Conservation (phyloP, 2,888 invertebrate species). For the Tipula lateralis region DNA sequence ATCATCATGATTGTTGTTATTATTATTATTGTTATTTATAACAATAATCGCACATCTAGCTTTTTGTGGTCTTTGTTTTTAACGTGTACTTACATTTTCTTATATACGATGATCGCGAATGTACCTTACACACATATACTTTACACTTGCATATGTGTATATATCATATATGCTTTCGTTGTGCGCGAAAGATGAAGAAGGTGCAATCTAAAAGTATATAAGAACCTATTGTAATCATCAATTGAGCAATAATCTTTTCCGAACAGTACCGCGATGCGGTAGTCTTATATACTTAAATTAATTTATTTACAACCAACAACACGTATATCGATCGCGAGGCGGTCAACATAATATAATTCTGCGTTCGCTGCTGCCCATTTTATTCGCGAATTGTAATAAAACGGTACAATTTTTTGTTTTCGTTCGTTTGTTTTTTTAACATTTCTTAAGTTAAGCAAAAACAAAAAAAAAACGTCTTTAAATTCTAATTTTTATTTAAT, state of each 20-base stretch:
- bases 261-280: conserved; percentile 42
- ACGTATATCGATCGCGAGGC: neutral
- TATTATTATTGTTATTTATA: neutral
- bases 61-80: conserved; percentile 21
- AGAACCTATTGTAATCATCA: conserved; percentile 44
- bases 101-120: neutral
- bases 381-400: neutral
- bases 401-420: neutral
- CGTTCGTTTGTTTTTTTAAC: neutral
- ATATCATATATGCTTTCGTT: neutral
- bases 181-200: conserved; percentile 35
- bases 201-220: conserved; percentile 44
- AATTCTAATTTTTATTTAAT: neutral
- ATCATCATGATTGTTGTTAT: neutral
- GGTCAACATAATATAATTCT: conserved; percentile 3
- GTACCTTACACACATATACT: neutral
- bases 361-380: neutral
- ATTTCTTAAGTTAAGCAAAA: neutral
- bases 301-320: too few species aligned
- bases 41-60: conserved; percentile 13
- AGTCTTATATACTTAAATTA: conserved; percentile 31
- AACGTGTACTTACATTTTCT: neutral
- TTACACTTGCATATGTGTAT: neutral
- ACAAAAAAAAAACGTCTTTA: neutral
- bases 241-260: conserved; percentile 43